Evolutionary conservation across 1,140 invertebrate species (phyloP).

Genomic region (Pseudomyrmex pallidus): DNA sequence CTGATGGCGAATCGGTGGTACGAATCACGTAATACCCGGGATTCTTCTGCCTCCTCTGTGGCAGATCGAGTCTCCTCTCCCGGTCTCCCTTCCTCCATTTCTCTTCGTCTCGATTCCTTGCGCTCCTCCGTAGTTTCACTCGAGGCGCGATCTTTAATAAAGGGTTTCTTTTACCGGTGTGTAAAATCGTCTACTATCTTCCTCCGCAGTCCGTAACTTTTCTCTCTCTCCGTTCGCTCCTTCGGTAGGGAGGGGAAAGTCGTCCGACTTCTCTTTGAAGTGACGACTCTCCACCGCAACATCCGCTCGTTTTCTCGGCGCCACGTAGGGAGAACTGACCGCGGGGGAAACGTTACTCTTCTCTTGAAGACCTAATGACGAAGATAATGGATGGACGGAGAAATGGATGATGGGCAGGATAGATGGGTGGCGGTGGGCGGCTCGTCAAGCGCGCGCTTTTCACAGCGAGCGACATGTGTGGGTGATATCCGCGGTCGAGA

Average conservation of each 20-base stretch:
- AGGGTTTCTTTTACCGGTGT: slow-evolving; percentile 53
- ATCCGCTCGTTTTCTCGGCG: slow-evolving; percentile 47
- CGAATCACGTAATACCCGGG: slow-evolving; percentile 77
- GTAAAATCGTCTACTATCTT: not conserved
- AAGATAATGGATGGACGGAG: slow-evolving; percentile 35
- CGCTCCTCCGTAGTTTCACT: slow-evolving; percentile 62
- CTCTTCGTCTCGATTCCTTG: slow-evolving; percentile 49
- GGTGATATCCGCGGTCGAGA: slow-evolving; percentile 6
- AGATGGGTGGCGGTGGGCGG: not conserved
- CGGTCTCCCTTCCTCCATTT: slow-evolving; percentile 38
- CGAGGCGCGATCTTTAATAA: slow-evolving; percentile 67
- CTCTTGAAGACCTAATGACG: slow-evolving; percentile 45
- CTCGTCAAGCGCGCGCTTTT: slow-evolving; percentile 5
- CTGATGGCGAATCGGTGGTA: slow-evolving; percentile 78
- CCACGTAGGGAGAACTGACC: slow-evolving; percentile 20
- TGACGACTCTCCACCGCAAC: slow-evolving; percentile 1
- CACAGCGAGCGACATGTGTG: not conserved
- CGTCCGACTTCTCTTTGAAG: slow-evolving; percentile 16
- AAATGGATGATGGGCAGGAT: not conserved
- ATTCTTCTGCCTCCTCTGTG: slow-evolving; percentile 70
- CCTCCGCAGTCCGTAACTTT: not conserved
- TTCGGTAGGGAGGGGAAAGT: slow-evolving; percentile 23
- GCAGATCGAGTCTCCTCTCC: slow-evolving; percentile 61
- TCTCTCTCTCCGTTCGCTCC: slow-evolving; percentile 50
- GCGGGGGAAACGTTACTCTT: not conserved